Conservation (phyloP, 1,140 invertebrate genomes). For the Kradibia gibbosae region DNA sequence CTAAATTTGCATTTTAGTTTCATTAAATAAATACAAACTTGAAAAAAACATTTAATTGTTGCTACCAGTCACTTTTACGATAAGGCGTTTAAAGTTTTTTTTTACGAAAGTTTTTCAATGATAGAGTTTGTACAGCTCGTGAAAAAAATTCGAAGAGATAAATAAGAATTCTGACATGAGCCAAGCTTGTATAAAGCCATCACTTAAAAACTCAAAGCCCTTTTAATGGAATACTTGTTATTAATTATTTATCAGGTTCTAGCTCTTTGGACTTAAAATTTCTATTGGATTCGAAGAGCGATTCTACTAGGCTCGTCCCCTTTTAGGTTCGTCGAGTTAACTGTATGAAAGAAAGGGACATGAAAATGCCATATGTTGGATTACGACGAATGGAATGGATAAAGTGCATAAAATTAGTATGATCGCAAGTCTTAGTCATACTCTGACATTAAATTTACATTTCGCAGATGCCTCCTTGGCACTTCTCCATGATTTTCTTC, state of each 20-base stretch:
- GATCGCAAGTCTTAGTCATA: conserved; percentile 44
- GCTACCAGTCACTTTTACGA: not conserved
- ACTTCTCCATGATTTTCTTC: conserved; percentile 7
- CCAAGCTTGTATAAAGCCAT: not conserved
- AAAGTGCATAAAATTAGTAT: conserved; percentile 49
- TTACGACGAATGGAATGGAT: conserved; percentile 44
- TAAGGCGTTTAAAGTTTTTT: not conserved
- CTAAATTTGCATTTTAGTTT: not conserved
- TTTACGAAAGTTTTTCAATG: not conserved
- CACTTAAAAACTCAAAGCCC: conserved; percentile 25
- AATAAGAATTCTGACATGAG: not conserved
- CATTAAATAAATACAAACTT: not conserved
- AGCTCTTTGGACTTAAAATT: not conserved
- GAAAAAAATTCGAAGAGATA: not conserved
- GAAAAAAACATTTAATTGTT: not conserved
- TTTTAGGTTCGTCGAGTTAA: conserved; percentile 14
- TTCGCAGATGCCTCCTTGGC: conserved; percentile 42
- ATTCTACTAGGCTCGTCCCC: conserved; percentile 9
- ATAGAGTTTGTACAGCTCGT: not conserved
- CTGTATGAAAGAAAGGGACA: not conserved
- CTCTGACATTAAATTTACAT: conserved; percentile 41
- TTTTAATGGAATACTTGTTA: conserved; percentile 26
- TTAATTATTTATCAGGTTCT: conserved; percentile 40
- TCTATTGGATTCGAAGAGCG: not conserved
- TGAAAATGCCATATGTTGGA: conserved; percentile 47